These are phyloP conservation scores for Atherinosoma microstoma DNA, from an alignment of 2,797 vertebrate genomes.

Conservation along the genomic window DNA sequence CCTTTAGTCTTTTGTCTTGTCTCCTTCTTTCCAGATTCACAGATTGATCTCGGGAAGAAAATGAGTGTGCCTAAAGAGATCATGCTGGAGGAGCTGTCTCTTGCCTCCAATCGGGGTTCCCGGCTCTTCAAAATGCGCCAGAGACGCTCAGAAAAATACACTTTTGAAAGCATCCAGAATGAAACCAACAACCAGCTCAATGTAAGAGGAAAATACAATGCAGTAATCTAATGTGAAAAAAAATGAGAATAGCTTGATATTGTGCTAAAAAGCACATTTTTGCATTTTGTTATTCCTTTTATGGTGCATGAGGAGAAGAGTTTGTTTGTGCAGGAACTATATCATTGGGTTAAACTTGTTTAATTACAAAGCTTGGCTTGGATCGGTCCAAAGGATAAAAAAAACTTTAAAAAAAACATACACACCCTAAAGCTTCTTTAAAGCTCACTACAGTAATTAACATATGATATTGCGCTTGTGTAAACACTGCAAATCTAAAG, in stretches of 20 bases:
- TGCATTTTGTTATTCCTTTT: background rate
- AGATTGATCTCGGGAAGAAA: conserved; percentile 92
- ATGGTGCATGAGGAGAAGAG: background rate
- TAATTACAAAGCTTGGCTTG: background rate
- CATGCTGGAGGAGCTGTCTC: conserved; percentile 95
- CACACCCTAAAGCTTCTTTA: background rate
- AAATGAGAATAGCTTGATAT: background rate
- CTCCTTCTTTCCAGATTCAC: conserved; percentile 75
- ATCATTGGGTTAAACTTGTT: background rate
- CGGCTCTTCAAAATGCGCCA: conserved; percentile 96
- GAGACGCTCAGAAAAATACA: conserved; percentile 95
- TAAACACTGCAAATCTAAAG: background rate
- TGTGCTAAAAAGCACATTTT: background rate
- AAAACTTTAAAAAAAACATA: background rate
- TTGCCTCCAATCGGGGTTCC: conserved; percentile 92
- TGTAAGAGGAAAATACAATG: conserved; percentile 79
- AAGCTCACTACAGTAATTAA: background rate
- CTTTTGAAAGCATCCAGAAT: conserved; percentile 92
- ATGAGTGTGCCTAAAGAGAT: conserved; percentile 92
- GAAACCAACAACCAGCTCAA: conserved; percentile 85
- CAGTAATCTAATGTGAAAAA: background rate
- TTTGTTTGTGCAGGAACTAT: background rate
- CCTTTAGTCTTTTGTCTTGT: conserved; percentile 25
- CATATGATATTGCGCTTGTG: background rate
- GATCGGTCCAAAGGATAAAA: background rate